phyloP scores from a whole-genome alignment of 1,140 invertebrate species.

The Bombus sylvicola region DNA sequence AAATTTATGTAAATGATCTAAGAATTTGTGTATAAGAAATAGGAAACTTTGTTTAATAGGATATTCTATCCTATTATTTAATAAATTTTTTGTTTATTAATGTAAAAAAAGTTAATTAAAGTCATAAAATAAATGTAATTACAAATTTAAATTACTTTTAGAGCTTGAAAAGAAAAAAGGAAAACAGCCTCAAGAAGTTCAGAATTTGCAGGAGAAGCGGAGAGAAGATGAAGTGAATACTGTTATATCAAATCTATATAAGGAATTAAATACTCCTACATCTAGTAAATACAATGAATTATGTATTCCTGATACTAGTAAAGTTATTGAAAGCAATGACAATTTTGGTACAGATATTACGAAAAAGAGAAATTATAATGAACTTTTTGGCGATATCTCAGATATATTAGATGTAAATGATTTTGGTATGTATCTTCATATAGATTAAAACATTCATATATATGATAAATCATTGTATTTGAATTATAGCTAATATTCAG shows the following conservation, averaged over 20 bases:
- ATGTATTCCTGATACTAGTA: neutral
- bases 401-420: no score
- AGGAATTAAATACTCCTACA: neutral
- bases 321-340: neutral
- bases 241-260: neutral
- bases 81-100: no score
- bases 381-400: constrained; percentile 76
- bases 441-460: neutral
- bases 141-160: neutral
- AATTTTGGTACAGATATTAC: neutral
- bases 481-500: constrained; percentile 45
- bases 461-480: neutral
- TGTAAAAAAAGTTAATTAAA: no score
- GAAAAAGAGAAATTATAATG: constrained; percentile 84
- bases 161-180: constrained; percentile 1
- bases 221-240: neutral
- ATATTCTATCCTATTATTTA: no score
- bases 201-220: neutral
- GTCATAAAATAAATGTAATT: neutral
- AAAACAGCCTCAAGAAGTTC: no score
- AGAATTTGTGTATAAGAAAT: neutral
- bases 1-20: neutral
- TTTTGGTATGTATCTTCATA: constrained; percentile 34
- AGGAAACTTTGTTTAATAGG: neutral
- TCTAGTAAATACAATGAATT: neutral